phyloP scores from a whole-genome alignment of 2,888 invertebrate species.

The Mechanitis messenoides region DNA sequence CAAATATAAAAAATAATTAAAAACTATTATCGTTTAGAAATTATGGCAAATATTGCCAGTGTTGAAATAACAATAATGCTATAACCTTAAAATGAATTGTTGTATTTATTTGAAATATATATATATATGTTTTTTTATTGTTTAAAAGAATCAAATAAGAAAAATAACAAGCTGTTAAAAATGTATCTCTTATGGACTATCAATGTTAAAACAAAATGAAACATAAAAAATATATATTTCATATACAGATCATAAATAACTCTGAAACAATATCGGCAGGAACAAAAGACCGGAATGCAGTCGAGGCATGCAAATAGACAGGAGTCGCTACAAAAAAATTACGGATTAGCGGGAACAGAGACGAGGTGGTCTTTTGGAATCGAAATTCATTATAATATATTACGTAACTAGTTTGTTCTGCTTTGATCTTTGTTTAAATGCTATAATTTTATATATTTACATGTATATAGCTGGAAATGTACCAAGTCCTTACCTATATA shows the following conservation, averaged over 20 bases:
- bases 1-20: neutral
- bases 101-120: no score
- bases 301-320: conserved; percentile 24
- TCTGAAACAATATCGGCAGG: conserved; percentile 1
- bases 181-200: no score
- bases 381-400: conserved; percentile 24
- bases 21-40: no score
- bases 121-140: no score
- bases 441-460: no score
- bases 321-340: conserved; percentile 18
- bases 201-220: neutral
- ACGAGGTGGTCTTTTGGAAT: conserved; percentile 24
- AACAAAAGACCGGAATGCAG: conserved; percentile 11
- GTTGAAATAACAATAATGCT: no score
- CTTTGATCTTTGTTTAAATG: conserved; percentile 12
- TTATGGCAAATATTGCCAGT: no score
- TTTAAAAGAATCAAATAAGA: no score
- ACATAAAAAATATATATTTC: neutral
- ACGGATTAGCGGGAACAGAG: conserved; percentile 13
- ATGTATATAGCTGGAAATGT: no score
- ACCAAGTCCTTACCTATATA: no score
- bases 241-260: neutral
- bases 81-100: no score
- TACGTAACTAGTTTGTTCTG: conserved; percentile 22
- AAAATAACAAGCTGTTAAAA: no score